These are phyloP conservation scores for Cactoblastis cactorum DNA, from an alignment of 2,888 invertebrate genomes.

Conservation along the genomic window DNA sequence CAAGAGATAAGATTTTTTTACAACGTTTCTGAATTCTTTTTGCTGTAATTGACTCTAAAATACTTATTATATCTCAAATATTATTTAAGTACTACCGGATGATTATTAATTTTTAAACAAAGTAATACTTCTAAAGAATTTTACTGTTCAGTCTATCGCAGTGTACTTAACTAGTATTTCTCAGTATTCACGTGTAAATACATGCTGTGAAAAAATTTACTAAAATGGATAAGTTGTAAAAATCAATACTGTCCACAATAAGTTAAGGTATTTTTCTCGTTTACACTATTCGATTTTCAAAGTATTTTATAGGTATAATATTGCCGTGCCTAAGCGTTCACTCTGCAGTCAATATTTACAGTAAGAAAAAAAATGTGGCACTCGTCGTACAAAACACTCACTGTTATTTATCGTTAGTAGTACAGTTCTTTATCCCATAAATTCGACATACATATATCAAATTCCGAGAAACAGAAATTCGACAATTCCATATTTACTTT, in stretches of 20 bases:
- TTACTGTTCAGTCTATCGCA: constrained; percentile 3
- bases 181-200: background rate
- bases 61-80: background rate
- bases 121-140: background rate
- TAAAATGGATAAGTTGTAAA: background rate
- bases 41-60: background rate
- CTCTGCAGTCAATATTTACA: constrained; percentile 8
- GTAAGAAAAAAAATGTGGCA: background rate
- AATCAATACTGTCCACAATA: background rate
- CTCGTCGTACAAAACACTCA: background rate
- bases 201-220: background rate
- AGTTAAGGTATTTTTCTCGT: background rate
- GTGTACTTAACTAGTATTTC: background rate
- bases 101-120: background rate
- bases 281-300: background rate
- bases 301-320: background rate
- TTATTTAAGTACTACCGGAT: background rate
- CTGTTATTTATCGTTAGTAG: background rate
- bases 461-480: background rate
- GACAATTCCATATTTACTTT: constrained; percentile 11
- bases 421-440: background rate
- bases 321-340: constrained; percentile 5
- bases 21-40: too few species aligned
- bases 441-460: too few species aligned
- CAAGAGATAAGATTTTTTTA: too few species aligned